These are phyloP conservation scores for Passer montanus DNA, from an alignment of 2,113 vertebrate genomes.

Conservation along the genomic window DNA sequence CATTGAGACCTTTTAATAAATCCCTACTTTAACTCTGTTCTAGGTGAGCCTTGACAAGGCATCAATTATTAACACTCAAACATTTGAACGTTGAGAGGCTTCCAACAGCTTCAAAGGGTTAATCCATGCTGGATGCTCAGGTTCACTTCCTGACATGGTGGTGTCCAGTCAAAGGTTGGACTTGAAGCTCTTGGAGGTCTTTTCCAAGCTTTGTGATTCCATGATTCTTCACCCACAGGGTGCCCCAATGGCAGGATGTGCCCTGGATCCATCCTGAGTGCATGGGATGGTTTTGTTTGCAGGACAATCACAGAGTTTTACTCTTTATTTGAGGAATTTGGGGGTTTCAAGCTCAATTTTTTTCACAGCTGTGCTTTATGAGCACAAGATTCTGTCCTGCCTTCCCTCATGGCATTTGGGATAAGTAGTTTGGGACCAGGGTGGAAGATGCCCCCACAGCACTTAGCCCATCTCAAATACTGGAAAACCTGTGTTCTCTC, in stretches of 20 bases:
- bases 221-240: neutral
- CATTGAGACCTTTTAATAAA: neutral
- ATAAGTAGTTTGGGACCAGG: neutral
- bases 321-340: fast-evolving
- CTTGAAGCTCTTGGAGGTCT: neutral
- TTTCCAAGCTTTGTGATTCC: neutral
- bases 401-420: neutral
- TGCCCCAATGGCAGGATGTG: fast-evolving
- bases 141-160: neutral
- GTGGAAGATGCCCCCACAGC: fast-evolving
- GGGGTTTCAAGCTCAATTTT: fast-evolving
- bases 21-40: neutral
- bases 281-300: neutral
- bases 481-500: neutral
- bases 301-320: neutral
- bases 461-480: neutral
- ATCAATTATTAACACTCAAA: neutral
- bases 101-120: neutral
- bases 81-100: fast-evolving
- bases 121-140: neutral
- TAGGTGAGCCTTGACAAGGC: neutral
- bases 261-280: neutral
- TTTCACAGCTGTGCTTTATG: neutral
- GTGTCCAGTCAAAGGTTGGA: neutral
- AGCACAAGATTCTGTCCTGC: neutral